Evolutionary conservation across 30 jellyfish, hydroid and myxozoan genomes (phyloP).

Genomic region (Hydractinia symbiolongicarpus): DNA sequence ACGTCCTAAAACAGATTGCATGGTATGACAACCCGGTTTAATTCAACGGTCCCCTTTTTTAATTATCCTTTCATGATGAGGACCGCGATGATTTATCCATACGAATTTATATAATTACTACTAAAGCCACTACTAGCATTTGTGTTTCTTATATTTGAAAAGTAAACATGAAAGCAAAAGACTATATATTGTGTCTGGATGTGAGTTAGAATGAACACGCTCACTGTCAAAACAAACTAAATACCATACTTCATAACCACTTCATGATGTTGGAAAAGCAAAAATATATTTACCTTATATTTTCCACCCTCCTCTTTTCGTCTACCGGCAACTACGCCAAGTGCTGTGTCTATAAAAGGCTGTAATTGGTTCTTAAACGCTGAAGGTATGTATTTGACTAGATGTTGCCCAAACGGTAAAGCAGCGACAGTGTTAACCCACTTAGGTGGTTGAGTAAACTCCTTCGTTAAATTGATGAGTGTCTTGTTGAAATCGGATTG

Average conservation of each 20-base stretch:
- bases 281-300: background rate
- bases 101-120: too few relatives aligned
- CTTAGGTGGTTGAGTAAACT: slow-evolving; percentile 13
- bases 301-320: background rate
- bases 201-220: too few relatives aligned
- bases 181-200: too few relatives aligned
- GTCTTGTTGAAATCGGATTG: slow-evolving; percentile 16
- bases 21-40: too few relatives aligned
- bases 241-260: too few relatives aligned
- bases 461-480: background rate
- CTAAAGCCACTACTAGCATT: too few relatives aligned
- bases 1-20: background rate
- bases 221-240: too few relatives aligned
- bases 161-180: too few relatives aligned
- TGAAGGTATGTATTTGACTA: background rate
- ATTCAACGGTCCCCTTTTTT: too few relatives aligned
- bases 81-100: too few relatives aligned
- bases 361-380: slow-evolving; percentile 1
- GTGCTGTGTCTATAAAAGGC: slow-evolving; percentile 8
- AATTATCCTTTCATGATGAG: too few relatives aligned
- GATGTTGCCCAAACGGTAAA: background rate
- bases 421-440: background rate
- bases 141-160: too few relatives aligned
- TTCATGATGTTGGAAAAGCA: background rate
- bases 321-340: slow-evolving; percentile 1